These are phyloP conservation scores for Eristalinus sepulchralis DNA, from an alignment of 2,888 invertebrate genomes.

Conservation along the genomic window DNA sequence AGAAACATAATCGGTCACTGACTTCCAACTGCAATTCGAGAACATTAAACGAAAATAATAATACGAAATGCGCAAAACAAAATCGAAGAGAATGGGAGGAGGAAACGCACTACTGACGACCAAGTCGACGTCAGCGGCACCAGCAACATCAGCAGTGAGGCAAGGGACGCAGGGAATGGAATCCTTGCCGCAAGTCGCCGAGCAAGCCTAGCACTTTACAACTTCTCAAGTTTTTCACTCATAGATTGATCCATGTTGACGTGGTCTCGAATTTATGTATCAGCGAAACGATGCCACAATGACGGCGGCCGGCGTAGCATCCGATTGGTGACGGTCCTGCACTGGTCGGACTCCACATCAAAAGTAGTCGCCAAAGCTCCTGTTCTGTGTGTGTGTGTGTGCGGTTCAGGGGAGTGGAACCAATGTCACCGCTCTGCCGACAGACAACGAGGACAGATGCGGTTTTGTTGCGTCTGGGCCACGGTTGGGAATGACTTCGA, in stretches of 20 bases:
- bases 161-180: neutral
- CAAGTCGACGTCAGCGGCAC: neutral
- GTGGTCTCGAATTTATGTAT: slow-evolving; percentile 45
- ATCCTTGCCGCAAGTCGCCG: slow-evolving; percentile 6
- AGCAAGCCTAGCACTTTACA: slow-evolving; percentile 18
- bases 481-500: neutral
- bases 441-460: neutral
- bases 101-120: slow-evolving; percentile 5
- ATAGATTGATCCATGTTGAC: slow-evolving; percentile 53
- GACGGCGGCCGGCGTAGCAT: slow-evolving; percentile 10
- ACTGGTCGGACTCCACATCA: slow-evolving; percentile 6
- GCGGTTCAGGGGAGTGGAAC: neutral
- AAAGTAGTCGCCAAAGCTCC: slow-evolving; percentile 8
- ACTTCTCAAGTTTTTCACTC: slow-evolving; percentile 43
- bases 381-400: neutral
- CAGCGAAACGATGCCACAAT: neutral
- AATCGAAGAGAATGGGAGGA: slow-evolving; percentile 2
- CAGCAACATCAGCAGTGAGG: neutral
- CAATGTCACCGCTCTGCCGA: neutral
- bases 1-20: slow-evolving; percentile 48
- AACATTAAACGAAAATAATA: slow-evolving; percentile 42
- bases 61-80: slow-evolving; percentile 13
- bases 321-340: neutral
- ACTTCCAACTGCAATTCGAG: slow-evolving; percentile 46
- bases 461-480: neutral